Percentiles rank a stretch among this genome's conserved stretches.
Evolutionary conservation across 2,797 vertebrate species (phyloP).

Genomic region (Lithobates pipiens): DNA sequence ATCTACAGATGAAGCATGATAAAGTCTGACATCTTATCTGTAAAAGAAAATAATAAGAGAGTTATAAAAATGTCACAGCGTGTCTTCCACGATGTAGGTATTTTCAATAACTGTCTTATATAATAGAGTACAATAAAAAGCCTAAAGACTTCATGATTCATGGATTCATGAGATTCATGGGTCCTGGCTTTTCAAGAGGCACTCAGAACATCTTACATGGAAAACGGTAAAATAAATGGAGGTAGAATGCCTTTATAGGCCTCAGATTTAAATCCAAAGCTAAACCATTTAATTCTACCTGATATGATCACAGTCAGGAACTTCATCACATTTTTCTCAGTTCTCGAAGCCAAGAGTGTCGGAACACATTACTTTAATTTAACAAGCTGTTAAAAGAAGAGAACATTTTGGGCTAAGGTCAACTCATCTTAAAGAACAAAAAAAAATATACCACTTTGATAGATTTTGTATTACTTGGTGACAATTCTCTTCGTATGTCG

Average conservation of each 20-base stretch:
- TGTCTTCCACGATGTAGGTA: background rate
- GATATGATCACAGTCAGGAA: constrained; percentile 7
- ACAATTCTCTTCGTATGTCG: constrained; percentile 8
- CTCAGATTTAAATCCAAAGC: background rate
- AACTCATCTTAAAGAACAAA: constrained; percentile 8
- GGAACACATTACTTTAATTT: constrained; percentile 3
- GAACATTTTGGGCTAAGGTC: constrained; percentile 26
- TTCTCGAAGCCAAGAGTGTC: background rate
- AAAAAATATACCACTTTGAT: background rate
- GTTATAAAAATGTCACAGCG: no score
- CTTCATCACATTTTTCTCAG: constrained; percentile 13
- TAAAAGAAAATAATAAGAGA: background rate
- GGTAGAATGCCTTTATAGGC: no score
- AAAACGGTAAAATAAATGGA: constrained; percentile 22
- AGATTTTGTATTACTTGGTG: constrained; percentile 2
- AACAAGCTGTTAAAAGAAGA: constrained; percentile 11
- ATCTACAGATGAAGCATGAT: background rate
- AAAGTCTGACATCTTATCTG: background rate
- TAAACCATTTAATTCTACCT: constrained; percentile 3
- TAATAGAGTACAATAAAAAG: background rate
- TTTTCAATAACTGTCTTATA: background rate
- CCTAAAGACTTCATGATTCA: background rate
- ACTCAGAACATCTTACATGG: constrained; percentile 1
- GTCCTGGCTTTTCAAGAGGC: constrained; percentile 11
- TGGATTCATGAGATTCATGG: background rate